phyloP scores from a whole-genome alignment of 2,888 invertebrate species.

The Adelognathus sp. region DNA sequence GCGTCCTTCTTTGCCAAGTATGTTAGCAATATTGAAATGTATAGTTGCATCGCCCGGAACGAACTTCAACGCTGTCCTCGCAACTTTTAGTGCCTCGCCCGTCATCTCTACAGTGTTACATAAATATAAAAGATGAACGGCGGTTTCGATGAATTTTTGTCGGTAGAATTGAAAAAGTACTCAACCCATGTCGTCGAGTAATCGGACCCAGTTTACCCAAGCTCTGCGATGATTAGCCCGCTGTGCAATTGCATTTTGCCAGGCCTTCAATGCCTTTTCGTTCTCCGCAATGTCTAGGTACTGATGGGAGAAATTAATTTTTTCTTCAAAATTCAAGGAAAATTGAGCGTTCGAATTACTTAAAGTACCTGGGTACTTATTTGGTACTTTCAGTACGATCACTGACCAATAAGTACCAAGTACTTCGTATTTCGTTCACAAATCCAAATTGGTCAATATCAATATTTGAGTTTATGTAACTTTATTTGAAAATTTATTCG shows the following conservation, averaged over 20 bases:
- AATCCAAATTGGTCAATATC: too few relatives aligned
- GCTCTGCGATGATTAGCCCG: conserved; percentile 91
- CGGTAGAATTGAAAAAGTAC: neutral
- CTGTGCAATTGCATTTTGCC: conserved; percentile 90
- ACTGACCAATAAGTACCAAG: too few relatives aligned
- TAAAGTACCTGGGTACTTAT: too few relatives aligned
- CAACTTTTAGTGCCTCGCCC: conserved; percentile 87
- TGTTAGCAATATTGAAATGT: conserved; percentile 94
- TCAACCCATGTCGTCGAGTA: conserved; percentile 89
- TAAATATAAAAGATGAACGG: conserved; percentile 9
- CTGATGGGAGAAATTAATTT: conserved; percentile 80
- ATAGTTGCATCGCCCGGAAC: conserved; percentile 90
- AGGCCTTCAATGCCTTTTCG: conserved; percentile 89
- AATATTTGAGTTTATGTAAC: too few relatives aligned
- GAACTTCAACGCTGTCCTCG: conserved; percentile 86
- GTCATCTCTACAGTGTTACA: conserved; percentile 82
- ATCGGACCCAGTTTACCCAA: conserved; percentile 95
- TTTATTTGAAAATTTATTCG: too few relatives aligned
- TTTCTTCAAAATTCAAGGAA: too few relatives aligned
- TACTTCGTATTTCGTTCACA: too few relatives aligned
- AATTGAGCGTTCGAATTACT: too few relatives aligned
- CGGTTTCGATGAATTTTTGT: neutral
- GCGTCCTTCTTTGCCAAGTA: conserved; percentile 90
- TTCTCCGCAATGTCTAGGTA: conserved; percentile 90
- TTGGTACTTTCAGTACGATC: too few relatives aligned